Evolutionary conservation across 1,140 invertebrate species (phyloP), one percentile per base, ranked within the genome.

Genomic region (Bilobella aurantiaca): DNA sequence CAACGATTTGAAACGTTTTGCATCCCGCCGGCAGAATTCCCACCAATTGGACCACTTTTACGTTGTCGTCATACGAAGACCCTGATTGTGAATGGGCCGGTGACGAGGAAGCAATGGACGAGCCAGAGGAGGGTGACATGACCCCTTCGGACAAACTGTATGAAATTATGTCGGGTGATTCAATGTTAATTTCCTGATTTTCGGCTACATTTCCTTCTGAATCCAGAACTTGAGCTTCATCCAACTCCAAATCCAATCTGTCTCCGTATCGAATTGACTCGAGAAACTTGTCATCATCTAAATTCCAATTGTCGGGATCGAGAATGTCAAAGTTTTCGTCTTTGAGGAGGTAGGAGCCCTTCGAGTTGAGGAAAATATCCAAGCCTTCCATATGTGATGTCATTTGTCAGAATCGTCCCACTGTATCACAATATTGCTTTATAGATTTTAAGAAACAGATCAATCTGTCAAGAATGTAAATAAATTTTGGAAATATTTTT

Each of bases 271-370:
- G 63, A 59, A 72, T 72, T n/a, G 71, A 65, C 34, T 72, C 71
- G 25, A 72, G 32, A 42, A 72, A 68, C 57, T 72, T 69, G 31
- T 72, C 71, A n/a, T 62, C 68, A 32, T 70, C 69, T 25, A 69
- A 58, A 47, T 62, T 63, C 68, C 68, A 69, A 37, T 30, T 60
- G 27, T 69, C 64, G 56, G 58, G 5, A 53, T 53, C 25, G 5
- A 53, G 23, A 23, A 53, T 53, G 49, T 53, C 49, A 53, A 53
- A 53, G 12, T 23, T 23, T 23, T 53, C 49, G 12, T 53, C 49
- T 23, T 53, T 53, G 49, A 53, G 49, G 8, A 53, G 34, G 34
- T n/a, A n/a, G n/a, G 18, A 42, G 34, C 34, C 34, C 18, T 42
- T 42, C 8, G 34, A 42, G 34, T 42, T 42, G 34, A 42, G 49